Evolutionary conservation across 1,140 invertebrate genomes (phyloP).

Genomic region (Belonocnema kinseyi): DNA sequence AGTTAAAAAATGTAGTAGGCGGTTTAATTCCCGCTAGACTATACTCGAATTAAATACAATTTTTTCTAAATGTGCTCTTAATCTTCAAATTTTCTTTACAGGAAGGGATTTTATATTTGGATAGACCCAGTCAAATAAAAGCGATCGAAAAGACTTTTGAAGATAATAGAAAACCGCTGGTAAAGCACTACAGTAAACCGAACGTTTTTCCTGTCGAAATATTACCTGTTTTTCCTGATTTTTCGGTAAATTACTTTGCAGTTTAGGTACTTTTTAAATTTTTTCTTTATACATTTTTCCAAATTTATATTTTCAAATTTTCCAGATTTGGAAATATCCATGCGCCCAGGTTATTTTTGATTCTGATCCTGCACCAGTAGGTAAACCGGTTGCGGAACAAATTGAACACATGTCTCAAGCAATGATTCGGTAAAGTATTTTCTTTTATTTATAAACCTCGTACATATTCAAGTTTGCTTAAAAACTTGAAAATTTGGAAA

Average conservation of each 20-base stretch:
- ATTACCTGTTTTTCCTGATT: constrained; percentile 94
- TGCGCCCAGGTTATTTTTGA: constrained; percentile 99
- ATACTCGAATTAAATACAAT: no score
- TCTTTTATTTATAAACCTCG: background rate
- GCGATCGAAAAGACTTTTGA: constrained; percentile 99
- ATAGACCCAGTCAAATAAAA: constrained; percentile 97
- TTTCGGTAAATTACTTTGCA: constrained; percentile 78
- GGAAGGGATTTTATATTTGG: constrained; percentile 97
- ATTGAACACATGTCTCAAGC: constrained; percentile 99
- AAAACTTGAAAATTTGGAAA: no score
- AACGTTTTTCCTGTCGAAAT: constrained; percentile 93
- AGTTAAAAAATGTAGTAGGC: no score
- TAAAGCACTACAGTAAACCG: constrained; percentile 96
- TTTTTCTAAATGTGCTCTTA: no score
- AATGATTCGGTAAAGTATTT: constrained; percentile 88
- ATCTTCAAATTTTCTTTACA: constrained; percentile 42
- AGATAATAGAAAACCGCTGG: constrained; percentile 90
- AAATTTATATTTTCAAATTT: constrained; percentile 36
- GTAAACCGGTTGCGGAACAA: constrained; percentile 88
- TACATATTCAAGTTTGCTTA: no score
- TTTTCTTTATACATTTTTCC: background rate
- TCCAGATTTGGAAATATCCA: constrained; percentile 95
- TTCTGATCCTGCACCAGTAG: constrained; percentile 92
- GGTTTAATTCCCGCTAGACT: no score
- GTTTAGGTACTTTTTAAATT: background rate